Conservation (phyloP, 2,797 vertebrate genomes). For the Gallirallus australis region DNA sequence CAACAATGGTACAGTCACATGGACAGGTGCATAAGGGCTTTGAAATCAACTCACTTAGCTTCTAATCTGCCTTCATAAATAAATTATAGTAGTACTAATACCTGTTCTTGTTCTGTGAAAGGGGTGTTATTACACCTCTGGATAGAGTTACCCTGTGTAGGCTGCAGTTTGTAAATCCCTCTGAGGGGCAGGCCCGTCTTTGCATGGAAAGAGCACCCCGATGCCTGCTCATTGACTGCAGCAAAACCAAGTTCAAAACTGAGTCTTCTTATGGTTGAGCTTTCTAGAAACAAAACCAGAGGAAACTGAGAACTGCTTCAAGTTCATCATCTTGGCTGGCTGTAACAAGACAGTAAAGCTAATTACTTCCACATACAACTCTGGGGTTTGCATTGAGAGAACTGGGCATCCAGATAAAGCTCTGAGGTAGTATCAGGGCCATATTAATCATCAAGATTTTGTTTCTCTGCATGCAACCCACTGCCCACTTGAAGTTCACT, state of each 20-base stretch:
- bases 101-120: conserved; percentile 23
- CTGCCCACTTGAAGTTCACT: not conserved
- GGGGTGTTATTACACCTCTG: conserved; percentile 42
- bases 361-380: not conserved
- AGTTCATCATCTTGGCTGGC: not conserved
- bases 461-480: not conserved
- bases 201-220: not conserved
- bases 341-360: not conserved
- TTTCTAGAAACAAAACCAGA: conserved; percentile 5
- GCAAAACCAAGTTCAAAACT: not conserved
- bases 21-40: not conserved
- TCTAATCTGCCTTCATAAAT: conserved; percentile 63
- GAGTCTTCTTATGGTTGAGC: not conserved
- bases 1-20: not conserved
- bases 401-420: not conserved
- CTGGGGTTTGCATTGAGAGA: not conserved
- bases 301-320: not conserved
- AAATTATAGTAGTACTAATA: conserved; percentile 47
- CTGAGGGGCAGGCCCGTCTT: not conserved
- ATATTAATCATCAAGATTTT: not conserved
- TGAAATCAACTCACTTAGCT: not conserved
- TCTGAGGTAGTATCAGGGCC: not conserved
- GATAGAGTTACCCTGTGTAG: conserved; percentile 47
- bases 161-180: conserved; percentile 4
- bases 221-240: not conserved